phyloP scores from a whole-genome alignment of 2,113 vertebrate genomes.

The Hypanus sabinus region DNA sequence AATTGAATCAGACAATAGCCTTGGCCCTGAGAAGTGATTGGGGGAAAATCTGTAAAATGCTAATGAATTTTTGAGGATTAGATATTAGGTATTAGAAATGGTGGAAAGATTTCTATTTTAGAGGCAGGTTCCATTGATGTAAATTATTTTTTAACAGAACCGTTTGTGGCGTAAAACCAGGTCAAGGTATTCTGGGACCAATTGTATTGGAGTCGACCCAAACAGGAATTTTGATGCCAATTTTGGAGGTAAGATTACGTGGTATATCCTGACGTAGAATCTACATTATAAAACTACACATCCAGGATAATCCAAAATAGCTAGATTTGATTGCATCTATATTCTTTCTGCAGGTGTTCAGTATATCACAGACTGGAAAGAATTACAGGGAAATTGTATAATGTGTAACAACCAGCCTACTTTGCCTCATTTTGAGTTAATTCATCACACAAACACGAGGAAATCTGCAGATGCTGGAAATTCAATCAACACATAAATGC shows the following conservation, averaged over 20 bases:
- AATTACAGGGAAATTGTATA: not conserved
- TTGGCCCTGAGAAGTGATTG: not conserved
- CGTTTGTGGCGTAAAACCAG: constrained; percentile 93
- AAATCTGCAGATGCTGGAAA: too few relatives aligned
- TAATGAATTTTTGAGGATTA: not conserved
- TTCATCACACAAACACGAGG: too few relatives aligned
- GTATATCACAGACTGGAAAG: not conserved
- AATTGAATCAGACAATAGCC: not conserved
- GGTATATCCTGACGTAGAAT: accelerated
- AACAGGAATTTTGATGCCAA: constrained; percentile 87
- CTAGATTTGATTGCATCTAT: not conserved
- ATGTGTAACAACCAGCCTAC: not conserved
- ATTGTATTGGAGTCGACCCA: constrained; percentile 72
- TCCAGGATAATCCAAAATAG: not conserved
- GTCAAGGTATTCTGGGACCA: constrained; percentile 48
- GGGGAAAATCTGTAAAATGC: not conserved
- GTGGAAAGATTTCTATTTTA: not conserved
- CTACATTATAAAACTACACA: not conserved
- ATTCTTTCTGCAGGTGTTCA: not conserved
- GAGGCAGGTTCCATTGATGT: too few relatives aligned
- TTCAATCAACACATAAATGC: too few relatives aligned
- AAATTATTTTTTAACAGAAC: constrained; percentile 54
- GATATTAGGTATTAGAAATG: not conserved
- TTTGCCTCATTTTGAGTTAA: not conserved
- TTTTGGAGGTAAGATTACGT: constrained; percentile 66